phyloP scores from a whole-genome alignment of 2,888 invertebrate species.

The Ceratothoa steindachneri region DNA sequence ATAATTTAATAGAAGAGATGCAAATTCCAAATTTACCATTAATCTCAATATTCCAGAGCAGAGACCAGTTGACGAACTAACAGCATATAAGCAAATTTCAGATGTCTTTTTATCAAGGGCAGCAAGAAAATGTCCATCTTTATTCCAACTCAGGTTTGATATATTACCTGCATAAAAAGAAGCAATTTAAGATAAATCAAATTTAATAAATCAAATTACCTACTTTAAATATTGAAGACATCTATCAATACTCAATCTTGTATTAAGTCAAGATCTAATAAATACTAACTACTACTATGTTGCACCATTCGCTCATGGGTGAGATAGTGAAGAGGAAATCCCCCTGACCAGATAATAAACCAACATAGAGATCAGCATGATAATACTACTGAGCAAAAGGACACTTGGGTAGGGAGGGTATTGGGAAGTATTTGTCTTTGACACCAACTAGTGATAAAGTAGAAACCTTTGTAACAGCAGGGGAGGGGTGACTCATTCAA shows the following conservation, averaged over 20 bases:
- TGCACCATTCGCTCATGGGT: no score
- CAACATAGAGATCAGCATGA: no score
- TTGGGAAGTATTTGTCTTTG: no score
- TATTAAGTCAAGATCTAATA: no score
- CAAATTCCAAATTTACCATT: neutral
- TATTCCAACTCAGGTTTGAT: neutral
- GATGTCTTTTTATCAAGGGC: neutral
- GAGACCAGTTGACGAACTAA: neutral
- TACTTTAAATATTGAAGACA: neutral
- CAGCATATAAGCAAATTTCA: neutral
- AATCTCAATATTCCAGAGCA: neutral
- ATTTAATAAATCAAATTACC: neutral
- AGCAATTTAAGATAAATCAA: neutral
- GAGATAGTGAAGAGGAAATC: no score
- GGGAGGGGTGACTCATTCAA: no score
- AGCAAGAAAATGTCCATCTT: constrained; percentile 2
- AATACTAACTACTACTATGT: no score
- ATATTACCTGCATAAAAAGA: neutral
- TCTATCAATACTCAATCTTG: neutral
- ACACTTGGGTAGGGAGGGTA: no score
- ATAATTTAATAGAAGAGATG: neutral
- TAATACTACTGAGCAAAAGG: no score
- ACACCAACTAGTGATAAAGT: no score
- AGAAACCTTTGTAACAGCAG: no score
- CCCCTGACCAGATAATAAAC: no score